phyloP scores from a whole-genome alignment of 1,140 invertebrate genomes.

The Copidosoma floridanum region DNA sequence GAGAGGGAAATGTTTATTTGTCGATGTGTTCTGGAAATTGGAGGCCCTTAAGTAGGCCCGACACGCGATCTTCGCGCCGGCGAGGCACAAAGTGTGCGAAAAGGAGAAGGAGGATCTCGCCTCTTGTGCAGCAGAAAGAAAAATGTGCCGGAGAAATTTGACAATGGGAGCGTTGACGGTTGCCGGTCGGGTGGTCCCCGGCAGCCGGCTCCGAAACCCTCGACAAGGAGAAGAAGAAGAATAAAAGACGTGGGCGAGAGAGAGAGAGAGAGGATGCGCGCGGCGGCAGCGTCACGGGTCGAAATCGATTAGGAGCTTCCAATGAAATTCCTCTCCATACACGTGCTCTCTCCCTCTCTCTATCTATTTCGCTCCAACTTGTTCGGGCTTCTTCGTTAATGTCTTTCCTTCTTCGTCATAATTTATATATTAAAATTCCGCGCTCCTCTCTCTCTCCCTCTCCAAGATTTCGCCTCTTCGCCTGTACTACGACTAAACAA shows the following conservation, averaged over 20 bases:
- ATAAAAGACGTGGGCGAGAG: not conserved
- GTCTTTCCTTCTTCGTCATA: conserved; percentile 21
- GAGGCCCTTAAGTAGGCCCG: conserved; percentile 21
- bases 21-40: conserved; percentile 18
- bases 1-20: conserved; percentile 24
- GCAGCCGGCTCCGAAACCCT: conserved; percentile 10
- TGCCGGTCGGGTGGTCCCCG: conserved; percentile 21
- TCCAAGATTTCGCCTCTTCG: not conserved
- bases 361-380: not conserved
- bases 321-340: conserved; percentile 24
- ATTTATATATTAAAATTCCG: conserved; percentile 28
- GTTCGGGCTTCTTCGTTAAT: conserved; percentile 11
- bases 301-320: conserved; percentile 29
- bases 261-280: not conserved
- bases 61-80: conserved; percentile 16
- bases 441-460: conserved; percentile 3
- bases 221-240: not conserved
- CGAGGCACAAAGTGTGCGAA: not conserved
- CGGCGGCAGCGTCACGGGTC: not conserved
- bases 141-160: not conserved
- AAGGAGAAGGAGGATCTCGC: too few relatives aligned
- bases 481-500: not conserved
- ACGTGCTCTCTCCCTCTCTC: not conserved
- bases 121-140: not conserved
- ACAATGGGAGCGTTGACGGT: conserved; percentile 27